Evolutionary conservation across 2,797 vertebrate genomes (phyloP), one percentile per base, ranked within the genome.

Genomic region (Phoxinus dragarum): DNA sequence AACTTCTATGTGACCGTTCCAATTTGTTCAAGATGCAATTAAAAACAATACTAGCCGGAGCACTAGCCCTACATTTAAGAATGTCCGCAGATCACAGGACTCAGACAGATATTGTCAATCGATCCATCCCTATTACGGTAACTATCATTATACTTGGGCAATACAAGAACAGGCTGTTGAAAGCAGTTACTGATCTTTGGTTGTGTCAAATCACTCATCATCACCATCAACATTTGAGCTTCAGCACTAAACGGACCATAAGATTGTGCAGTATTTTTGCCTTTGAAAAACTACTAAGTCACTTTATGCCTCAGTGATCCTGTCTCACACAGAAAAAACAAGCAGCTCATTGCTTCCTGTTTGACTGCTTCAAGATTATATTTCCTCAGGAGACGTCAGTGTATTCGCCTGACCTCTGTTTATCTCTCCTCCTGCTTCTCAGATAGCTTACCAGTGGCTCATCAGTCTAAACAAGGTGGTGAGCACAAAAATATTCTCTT

Each of bases 341-440:
- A 73, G 27, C 75, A 40, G 56, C 36, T 77, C 56, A 67, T n/a
- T 56, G 49, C 67, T 72, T 82, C 66, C 56, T 88, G 87, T 85
- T 84, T 71, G 40, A 72, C 54, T 54, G 42, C 76, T 68, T 66
- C 38, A 56, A 56, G 69, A 67, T 67, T 38, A 52, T 59, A 68
- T 88, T 88, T 88, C 80, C 68, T 61, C 74, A 4, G 27, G 80
- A 85, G 80, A 72, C 80, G 74, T 82, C 59, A 23, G 14, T 67
- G 77, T 56, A 52, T 79, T 84, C 19, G 10, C 54, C 83, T 72
- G 86, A 82, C 84, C 59, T 79, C 80, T 79, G 86, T 52, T 71
- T 67, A 54, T 77, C 85, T 80, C 82, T 66, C 42, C 80, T 71
- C 31, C 73, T 75, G 44, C 38, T 61, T 84, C 69, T 42, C 31